Conservation (phyloP, 2,888 invertebrate species). For the Leptinotarsa tumamoca region DNA sequence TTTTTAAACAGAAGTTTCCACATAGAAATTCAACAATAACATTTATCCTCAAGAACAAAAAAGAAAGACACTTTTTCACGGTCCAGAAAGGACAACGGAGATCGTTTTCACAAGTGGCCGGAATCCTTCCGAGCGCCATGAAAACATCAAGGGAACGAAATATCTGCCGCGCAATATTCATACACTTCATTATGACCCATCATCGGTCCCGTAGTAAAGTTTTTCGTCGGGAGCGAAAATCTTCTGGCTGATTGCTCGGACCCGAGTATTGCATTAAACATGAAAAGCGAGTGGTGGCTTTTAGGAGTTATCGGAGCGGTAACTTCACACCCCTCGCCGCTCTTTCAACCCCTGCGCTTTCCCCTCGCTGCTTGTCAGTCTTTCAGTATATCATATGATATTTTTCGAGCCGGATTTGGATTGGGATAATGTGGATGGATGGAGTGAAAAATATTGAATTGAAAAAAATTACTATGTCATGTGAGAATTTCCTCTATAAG, state of each 20-base stretch:
- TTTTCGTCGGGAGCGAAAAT: conserved; percentile 39
- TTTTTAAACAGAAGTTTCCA: too few species aligned
- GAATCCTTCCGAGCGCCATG: neutral
- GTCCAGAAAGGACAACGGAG: too few species aligned
- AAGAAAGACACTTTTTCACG: too few species aligned
- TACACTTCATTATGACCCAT: conserved; percentile 14
- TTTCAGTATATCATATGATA: neutral
- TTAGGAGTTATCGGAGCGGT: conserved; percentile 63
- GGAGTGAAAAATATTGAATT: too few species aligned
- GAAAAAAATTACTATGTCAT: too few species aligned
- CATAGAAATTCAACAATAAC: too few species aligned
- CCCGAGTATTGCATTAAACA: conserved; percentile 63
- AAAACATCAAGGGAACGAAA: neutral
- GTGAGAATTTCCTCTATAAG: too few species aligned
- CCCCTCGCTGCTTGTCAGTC: conserved; percentile 11
- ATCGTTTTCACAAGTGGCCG: neutral
- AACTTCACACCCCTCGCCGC: conserved; percentile 53
- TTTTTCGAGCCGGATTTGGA: neutral
- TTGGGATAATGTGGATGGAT: neutral
- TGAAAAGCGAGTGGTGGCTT: conserved; percentile 63
- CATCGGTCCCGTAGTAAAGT: conserved; percentile 1
- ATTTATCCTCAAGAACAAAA: too few species aligned
- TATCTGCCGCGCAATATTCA: conserved; percentile 4
- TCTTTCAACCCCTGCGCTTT: conserved; percentile 24
- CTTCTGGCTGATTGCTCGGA: conserved; percentile 59